phyloP scores from a whole-genome alignment of 2,113 vertebrate genomes.

The Megaleporinus macrocephalus region DNA sequence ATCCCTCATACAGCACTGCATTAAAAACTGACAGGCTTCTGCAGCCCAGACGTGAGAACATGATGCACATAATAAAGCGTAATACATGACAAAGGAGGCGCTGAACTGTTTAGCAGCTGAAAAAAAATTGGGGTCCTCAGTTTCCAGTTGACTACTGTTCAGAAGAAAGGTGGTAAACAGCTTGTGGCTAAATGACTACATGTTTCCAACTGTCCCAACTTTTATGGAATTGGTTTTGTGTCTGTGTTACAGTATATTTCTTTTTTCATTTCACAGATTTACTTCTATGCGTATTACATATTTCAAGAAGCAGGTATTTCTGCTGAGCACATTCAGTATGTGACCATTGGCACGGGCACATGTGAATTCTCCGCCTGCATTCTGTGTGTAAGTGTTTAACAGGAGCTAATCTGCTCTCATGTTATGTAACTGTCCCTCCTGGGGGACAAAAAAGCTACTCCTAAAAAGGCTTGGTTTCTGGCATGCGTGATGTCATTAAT shows the following conservation, averaged over 20 bases:
- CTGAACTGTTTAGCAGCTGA: too few species aligned
- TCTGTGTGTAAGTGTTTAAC: constrained; percentile 82
- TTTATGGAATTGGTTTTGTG: too few species aligned
- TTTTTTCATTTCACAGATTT: constrained; percentile 79
- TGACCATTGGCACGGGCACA: constrained; percentile 83
- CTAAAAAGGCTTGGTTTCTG: constrained; percentile 21
- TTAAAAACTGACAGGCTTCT: too few species aligned
- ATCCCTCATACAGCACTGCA: too few species aligned
- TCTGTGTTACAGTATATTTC: neutral
- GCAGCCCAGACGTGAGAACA: too few species aligned
- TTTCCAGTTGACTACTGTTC: too few species aligned
- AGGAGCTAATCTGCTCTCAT: constrained; percentile 9
- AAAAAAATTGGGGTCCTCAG: too few species aligned
- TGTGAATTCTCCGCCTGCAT: constrained; percentile 85
- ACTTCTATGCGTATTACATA: constrained; percentile 86
- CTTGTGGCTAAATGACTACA: too few species aligned
- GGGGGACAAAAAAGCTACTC: constrained; percentile 4
- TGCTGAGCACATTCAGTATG: constrained; percentile 81
- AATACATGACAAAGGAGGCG: too few species aligned
- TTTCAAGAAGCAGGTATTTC: constrained; percentile 86
- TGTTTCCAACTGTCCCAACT: too few species aligned
- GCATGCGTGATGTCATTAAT: neutral
- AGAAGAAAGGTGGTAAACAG: too few species aligned
- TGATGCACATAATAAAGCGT: too few species aligned
- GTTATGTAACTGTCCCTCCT: constrained; percentile 56